Percentiles rank a stretch among this genome's conserved stretches.
Conservation (phyloP, 1,140 invertebrate species). For the Orchesella cincta region DNA sequence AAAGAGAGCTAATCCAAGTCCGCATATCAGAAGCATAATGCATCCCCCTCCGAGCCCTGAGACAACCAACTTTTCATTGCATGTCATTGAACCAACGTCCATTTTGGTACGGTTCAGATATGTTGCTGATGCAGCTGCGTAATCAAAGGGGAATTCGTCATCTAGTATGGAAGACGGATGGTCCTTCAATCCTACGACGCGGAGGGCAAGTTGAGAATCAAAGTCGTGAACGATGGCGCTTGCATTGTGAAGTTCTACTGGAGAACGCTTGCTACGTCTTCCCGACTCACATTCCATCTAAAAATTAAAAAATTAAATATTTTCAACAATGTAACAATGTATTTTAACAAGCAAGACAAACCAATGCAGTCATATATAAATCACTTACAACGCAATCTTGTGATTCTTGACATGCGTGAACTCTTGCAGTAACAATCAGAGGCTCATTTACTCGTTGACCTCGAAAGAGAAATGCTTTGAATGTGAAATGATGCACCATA, state of each 20-base stretch:
- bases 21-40: slow-evolving; percentile 38
- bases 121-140: background rate
- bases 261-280: slow-evolving; percentile 39
- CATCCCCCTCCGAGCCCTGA: slow-evolving; percentile 34
- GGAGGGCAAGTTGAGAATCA: slow-evolving; percentile 43
- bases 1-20: slow-evolving; percentile 26
- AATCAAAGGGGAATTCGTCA: slow-evolving; percentile 34
- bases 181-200: slow-evolving; percentile 47
- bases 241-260: slow-evolving; percentile 41
- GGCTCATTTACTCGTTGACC: slow-evolving; percentile 50
- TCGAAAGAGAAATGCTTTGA: slow-evolving; percentile 49
- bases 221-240: slow-evolving; percentile 44
- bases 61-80: slow-evolving; percentile 44
- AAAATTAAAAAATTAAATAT: background rate
- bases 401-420: slow-evolving; percentile 49
- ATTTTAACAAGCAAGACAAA: background rate
- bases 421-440: slow-evolving; percentile 49
- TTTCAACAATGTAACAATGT: too few relatives aligned
- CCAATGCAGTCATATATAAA: background rate
- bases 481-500: slow-evolving; percentile 49
- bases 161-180: slow-evolving; percentile 41
- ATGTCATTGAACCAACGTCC: slow-evolving; percentile 5
- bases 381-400: slow-evolving; percentile 33
- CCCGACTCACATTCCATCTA: background rate
- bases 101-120: background rate